phyloP scores from a whole-genome alignment of 2,888 invertebrate genomes.

The Chrysopilus asiliformis region DNA sequence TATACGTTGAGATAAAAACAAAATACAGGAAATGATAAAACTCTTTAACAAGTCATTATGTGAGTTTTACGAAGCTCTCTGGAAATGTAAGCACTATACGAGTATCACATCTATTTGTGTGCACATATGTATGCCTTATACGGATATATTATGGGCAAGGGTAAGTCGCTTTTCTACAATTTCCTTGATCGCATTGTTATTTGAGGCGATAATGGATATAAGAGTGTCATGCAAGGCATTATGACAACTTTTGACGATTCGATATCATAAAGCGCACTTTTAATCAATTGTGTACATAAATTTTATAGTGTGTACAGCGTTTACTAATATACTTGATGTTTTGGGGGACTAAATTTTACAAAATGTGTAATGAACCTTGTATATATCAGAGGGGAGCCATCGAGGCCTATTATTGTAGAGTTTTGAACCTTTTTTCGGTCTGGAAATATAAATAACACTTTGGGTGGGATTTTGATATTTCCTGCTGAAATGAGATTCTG shows the following conservation, averaged over 20 bases:
- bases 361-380: too few relatives aligned
- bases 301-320: too few relatives aligned
- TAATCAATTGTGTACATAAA: too few relatives aligned
- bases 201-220: slow-evolving; percentile 11
- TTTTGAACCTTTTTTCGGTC: too few relatives aligned
- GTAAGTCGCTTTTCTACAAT: slow-evolving; percentile 7
- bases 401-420: too few relatives aligned
- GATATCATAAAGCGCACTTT: too few relatives aligned
- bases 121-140: too few relatives aligned
- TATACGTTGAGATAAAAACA: slow-evolving; percentile 5
- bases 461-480: slow-evolving; percentile 10
- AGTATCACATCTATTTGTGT: too few relatives aligned
- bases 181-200: slow-evolving; percentile 11
- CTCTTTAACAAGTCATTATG: slow-evolving; percentile 9
- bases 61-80: slow-evolving; percentile 2
- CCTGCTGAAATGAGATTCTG: too few relatives aligned
- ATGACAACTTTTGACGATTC: slow-evolving; percentile 6
- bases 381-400: too few relatives aligned
- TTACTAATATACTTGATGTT: too few relatives aligned
- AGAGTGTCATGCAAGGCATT: slow-evolving; percentile 10
- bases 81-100: neutral
- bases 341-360: too few relatives aligned
- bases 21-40: slow-evolving; percentile 13
- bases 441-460: slow-evolving; percentile 4
- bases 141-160: slow-evolving; percentile 5